Conservation (phyloP, 2,113 vertebrate species). For the Thinocorus orbignyianus region DNA sequence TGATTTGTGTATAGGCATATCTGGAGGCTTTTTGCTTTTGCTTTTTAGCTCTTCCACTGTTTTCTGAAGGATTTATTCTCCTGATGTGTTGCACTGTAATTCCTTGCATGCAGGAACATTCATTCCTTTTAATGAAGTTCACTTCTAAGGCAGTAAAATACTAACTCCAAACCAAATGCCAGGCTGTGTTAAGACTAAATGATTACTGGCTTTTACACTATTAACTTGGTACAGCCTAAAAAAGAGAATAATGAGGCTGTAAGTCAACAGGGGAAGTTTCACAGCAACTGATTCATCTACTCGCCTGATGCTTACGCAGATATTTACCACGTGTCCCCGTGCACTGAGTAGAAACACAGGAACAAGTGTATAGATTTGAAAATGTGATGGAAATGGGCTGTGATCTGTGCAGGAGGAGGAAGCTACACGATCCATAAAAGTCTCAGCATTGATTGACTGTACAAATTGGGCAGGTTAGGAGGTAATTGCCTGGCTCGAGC, state of each 20-base stretch:
- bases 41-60: neutral
- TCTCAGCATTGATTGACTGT: constrained; percentile 18
- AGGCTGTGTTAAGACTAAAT: constrained; percentile 14
- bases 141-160: constrained; percentile 13
- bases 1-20: neutral
- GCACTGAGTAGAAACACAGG: neutral
- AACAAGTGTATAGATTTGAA: constrained; percentile 6
- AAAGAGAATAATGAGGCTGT: constrained; percentile 37
- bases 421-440: constrained; percentile 33
- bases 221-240: constrained; percentile 39
- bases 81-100: neutral
- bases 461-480: constrained; percentile 22
- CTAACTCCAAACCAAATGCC: neutral
- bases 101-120: neutral
- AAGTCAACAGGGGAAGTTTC: constrained; percentile 31
- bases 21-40: neutral
- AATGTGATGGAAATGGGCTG: constrained; percentile 32
- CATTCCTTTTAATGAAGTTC: neutral
- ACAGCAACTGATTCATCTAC: constrained; percentile 38
- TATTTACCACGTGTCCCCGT: neutral
- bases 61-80: neutral
- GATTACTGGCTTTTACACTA: constrained; percentile 46
- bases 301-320: neutral
- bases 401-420: constrained; percentile 22
- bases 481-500: constrained; percentile 46